A percentile compares a stretch with the other conserved stretches of the same genome.
Evolutionary conservation across 2,797 vertebrate genomes (phyloP).

Genomic region (Parotocinclus haroldoi): DNA sequence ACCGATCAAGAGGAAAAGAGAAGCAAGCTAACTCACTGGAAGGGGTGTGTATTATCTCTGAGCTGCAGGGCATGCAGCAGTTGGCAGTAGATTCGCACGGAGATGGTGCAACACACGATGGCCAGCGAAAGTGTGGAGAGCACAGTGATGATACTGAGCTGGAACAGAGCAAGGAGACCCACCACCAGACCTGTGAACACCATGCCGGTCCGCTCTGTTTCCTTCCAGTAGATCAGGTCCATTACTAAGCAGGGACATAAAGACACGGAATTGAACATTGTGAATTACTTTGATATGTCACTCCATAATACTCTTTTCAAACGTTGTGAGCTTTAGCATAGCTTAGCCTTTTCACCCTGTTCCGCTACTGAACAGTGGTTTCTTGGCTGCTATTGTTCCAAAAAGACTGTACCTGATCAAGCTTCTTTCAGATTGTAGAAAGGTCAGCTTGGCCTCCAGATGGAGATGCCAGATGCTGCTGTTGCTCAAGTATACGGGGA

Average conservation of each 20-base stretch:
- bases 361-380: no score
- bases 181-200: constrained; percentile 81
- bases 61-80: constrained; percentile 73
- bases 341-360: no score
- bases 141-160: constrained; percentile 88
- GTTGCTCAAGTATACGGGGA: no score
- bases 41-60: constrained; percentile 77
- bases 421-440: no score
- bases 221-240: constrained; percentile 90
- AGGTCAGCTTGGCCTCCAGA: no score
- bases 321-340: no score
- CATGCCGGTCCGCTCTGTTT: constrained; percentile 76
- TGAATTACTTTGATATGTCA: no score
- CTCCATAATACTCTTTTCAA: no score
- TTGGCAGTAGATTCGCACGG: constrained; percentile 81
- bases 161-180: constrained; percentile 82
- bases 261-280: no score
- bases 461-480: no score
- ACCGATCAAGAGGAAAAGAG: neutral
- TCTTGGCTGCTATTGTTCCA: no score
- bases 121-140: constrained; percentile 76
- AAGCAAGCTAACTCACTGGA: constrained; percentile 72
- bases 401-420: no score
- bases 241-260: constrained; percentile 59
- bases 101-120: constrained; percentile 78